phyloP scores from a whole-genome alignment of 2,113 vertebrate genomes.

The Cepphus grylle region DNA sequence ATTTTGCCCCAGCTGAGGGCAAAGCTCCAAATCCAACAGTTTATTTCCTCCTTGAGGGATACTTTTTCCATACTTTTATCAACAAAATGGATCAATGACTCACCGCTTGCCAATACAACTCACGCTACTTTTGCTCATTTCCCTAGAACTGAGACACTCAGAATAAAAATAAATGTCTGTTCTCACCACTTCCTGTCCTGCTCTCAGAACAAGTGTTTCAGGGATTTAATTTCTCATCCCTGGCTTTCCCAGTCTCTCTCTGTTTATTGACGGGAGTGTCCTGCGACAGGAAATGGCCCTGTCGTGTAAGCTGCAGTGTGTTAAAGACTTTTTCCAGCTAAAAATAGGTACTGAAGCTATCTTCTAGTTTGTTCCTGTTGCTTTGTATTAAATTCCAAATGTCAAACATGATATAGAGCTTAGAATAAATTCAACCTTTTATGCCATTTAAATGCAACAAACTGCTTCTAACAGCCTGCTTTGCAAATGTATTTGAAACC shows the following conservation, averaged over 20 bases:
- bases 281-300: not conserved
- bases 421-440: conserved; percentile 31
- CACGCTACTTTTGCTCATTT: not conserved
- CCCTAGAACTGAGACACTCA: not conserved
- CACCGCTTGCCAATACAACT: conserved; percentile 27
- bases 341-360: not conserved
- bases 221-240: not conserved
- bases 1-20: not conserved
- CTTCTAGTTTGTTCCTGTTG: not conserved
- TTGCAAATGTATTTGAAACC: not conserved
- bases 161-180: conserved; percentile 28
- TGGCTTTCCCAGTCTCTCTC: not conserved
- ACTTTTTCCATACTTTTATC: conserved; percentile 8
- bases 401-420: not conserved
- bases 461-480: not conserved
- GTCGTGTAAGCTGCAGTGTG: not conserved
- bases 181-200: conserved; percentile 21
- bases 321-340: not conserved
- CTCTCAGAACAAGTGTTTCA: not conserved
- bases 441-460: conserved; percentile 16
- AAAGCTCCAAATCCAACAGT: not conserved
- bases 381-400: conserved; percentile 20
- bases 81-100: conserved; percentile 31
- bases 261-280: not conserved
- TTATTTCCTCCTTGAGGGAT: not conserved